Evolutionary conservation across 2,888 invertebrate genomes (phyloP).

Genomic region (Ornithoptera alexandrae): DNA sequence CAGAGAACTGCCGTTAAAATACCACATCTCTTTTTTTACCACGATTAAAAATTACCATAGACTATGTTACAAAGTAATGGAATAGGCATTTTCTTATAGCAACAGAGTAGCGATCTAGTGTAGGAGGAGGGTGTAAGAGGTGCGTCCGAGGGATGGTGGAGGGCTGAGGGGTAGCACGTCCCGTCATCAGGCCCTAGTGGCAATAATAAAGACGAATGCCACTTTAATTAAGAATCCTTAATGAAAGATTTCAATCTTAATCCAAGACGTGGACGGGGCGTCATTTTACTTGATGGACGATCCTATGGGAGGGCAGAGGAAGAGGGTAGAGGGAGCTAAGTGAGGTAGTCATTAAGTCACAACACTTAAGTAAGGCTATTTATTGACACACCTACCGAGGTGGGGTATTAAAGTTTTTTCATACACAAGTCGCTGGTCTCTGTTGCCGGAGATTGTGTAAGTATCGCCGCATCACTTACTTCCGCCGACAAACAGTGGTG

Average conservation of each 20-base stretch:
- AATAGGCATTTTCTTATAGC: background rate
- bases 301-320: background rate
- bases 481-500: no score
- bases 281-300: slow-evolving; percentile 2
- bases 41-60: background rate
- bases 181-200: slow-evolving; percentile 17
- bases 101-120: slow-evolving; percentile 2
- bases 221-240: slow-evolving; percentile 26
- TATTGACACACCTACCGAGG: no score
- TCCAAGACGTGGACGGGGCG: slow-evolving; percentile 10
- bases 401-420: no score
- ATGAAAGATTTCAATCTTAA: slow-evolving; percentile 29
- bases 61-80: background rate
- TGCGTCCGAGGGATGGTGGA: no score
- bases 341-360: no score
- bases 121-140: background rate
- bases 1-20: no score
- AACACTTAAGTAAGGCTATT: no score
- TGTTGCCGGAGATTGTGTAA: no score
- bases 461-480: no score
- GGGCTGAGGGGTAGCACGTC: background rate
- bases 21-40: no score
- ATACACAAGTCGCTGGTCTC: no score
- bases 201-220: slow-evolving; percentile 27
- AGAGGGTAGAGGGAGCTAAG: no score